A percentile compares a stretch with the other conserved stretches of the same genome.
Evolutionary conservation across 1,140 invertebrate genomes (phyloP).

Genomic region (Lepidostoma basale): DNA sequence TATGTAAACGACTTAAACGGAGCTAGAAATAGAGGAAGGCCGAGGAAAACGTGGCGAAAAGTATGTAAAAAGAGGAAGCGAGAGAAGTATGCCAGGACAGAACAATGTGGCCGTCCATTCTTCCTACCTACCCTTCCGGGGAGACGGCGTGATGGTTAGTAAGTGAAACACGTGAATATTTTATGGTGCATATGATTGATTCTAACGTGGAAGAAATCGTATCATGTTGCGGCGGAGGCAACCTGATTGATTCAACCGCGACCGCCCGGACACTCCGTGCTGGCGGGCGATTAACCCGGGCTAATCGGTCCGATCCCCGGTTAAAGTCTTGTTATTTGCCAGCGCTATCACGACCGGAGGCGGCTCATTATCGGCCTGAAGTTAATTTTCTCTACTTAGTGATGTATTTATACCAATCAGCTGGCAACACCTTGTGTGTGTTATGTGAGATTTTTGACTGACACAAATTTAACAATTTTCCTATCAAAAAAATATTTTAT

Average conservation of each 20-base stretch:
- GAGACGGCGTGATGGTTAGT: no score
- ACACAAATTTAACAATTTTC: no score
- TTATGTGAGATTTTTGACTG: no score
- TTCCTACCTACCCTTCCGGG: no score
- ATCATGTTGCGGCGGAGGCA: neutral
- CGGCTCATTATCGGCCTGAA: neutral
- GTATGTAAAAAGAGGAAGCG: no score
- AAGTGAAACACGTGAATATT: neutral
- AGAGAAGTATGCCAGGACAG: no score
- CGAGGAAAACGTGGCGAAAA: no score
- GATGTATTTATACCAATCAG: neutral
- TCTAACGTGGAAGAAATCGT: neutral
- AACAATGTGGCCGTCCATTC: no score
- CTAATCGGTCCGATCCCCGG: neutral
- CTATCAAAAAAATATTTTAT: no score
- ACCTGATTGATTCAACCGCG: neutral
- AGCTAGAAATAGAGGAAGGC: no score
- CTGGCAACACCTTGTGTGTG: no score
- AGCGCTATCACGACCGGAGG: neutral
- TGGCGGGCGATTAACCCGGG: neutral
- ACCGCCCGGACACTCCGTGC: neutral
- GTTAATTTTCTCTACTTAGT: neutral
- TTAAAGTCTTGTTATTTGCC: neutral
- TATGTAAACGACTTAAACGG: no score
- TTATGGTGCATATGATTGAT: neutral